A percentile compares a stretch with the other conserved stretches of the same genome.
Evolutionary conservation across 1,140 invertebrate genomes (phyloP).

Genomic region (Rhysida immarginata): DNA sequence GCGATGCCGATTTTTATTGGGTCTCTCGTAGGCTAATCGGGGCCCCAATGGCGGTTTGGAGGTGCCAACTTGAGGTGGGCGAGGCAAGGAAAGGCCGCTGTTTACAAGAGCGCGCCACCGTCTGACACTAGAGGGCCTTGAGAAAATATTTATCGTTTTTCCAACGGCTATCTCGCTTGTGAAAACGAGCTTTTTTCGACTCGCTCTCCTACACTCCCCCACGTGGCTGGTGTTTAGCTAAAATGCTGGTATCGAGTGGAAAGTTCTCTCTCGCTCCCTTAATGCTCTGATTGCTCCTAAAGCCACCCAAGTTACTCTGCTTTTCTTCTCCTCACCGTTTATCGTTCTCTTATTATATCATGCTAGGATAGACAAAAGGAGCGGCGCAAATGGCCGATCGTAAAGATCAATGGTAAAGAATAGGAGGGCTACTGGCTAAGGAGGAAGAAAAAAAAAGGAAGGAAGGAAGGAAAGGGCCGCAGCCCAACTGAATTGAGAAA

Average conservation of each 20-base stretch:
- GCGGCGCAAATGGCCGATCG: background rate
- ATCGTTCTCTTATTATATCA: constrained; percentile 1
- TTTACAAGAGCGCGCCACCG: too few relatives aligned
- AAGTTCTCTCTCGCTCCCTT: background rate
- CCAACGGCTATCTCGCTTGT: background rate
- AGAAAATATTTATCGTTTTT: background rate
- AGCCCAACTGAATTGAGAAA: too few relatives aligned
- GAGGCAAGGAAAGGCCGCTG: too few relatives aligned
- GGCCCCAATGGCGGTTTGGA: too few relatives aligned
- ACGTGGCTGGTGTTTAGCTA: too few relatives aligned
- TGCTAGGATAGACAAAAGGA: background rate
- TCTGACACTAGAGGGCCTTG: background rate
- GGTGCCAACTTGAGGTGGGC: too few relatives aligned
- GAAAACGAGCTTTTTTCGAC: background rate
- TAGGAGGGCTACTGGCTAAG: background rate
- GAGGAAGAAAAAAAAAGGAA: background rate
- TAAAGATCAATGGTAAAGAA: constrained; percentile 2
- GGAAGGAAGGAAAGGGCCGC: background rate
- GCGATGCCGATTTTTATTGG: too few relatives aligned
- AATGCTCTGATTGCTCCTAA: background rate
- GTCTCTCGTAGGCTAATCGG: too few relatives aligned
- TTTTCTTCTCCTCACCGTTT: background rate
- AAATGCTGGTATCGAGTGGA: too few relatives aligned
- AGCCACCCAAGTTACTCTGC: too few relatives aligned
- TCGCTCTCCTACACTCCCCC: too few relatives aligned